Conservation (phyloP, 2,113 vertebrate species). For the Hippocampus barbouri region DNA sequence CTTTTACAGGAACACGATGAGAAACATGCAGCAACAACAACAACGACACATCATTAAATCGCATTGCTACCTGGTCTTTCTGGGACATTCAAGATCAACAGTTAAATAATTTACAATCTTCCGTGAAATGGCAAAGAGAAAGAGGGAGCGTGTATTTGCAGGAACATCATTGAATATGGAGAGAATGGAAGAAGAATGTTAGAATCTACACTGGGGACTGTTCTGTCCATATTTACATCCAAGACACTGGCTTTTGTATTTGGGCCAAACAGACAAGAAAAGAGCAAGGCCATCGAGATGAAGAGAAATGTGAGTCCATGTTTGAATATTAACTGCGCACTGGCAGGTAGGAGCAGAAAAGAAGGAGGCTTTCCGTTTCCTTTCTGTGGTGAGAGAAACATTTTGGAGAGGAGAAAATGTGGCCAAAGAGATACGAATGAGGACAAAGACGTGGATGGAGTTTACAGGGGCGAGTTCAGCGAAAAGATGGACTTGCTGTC, state of each 20-base stretch:
- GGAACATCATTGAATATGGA: slow-evolving; percentile 44
- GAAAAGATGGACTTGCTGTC: slow-evolving; percentile 43
- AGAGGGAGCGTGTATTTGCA: slow-evolving; percentile 16
- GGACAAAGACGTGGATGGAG: not conserved
- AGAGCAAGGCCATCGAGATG: slow-evolving; percentile 17
- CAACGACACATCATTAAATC: slow-evolving; percentile 68
- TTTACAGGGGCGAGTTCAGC: slow-evolving; percentile 42
- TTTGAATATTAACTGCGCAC: slow-evolving; percentile 23
- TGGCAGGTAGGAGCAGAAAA: slow-evolving; percentile 28
- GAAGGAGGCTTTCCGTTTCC: slow-evolving; percentile 41
- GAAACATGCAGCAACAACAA: slow-evolving; percentile 73
- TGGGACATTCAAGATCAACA: slow-evolving; percentile 65
- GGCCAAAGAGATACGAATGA: slow-evolving; percentile 29
- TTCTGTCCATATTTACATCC: slow-evolving; percentile 65
- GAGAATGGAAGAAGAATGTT: slow-evolving; percentile 31
- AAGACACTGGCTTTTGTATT: slow-evolving; percentile 48
- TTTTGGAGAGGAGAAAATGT: slow-evolving; percentile 31
- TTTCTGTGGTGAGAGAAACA: slow-evolving; percentile 35
- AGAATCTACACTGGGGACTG: slow-evolving; percentile 39
- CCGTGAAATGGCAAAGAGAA: slow-evolving; percentile 27
- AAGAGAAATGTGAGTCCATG: slow-evolving; percentile 20
- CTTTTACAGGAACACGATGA: slow-evolving; percentile 70
- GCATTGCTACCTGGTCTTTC: slow-evolving; percentile 63
- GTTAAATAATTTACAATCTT: slow-evolving; percentile 66
- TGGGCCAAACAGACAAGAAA: slow-evolving; percentile 46